These are phyloP conservation scores for Acrocera orbiculus DNA, from an alignment of 2,888 invertebrate species.

Conservation along the genomic window DNA sequence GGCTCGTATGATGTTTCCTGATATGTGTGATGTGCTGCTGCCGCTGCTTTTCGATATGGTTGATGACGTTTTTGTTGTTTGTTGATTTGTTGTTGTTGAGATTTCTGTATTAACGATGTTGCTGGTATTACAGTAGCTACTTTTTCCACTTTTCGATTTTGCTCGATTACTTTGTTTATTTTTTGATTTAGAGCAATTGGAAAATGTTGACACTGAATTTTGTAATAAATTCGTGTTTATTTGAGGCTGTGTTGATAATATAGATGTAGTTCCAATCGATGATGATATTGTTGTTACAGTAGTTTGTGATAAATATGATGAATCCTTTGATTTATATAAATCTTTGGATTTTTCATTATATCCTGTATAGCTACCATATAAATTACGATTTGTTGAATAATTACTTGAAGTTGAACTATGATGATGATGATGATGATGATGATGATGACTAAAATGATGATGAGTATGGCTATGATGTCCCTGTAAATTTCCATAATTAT, in stretches of 20 bases:
- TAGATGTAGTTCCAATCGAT: not conserved
- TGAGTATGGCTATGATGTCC: conserved; percentile 10
- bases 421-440: not conserved
- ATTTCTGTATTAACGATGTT: not conserved
- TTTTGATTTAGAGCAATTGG: conserved; percentile 6
- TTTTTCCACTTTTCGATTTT: conserved; percentile 11
- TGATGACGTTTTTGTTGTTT: not conserved
- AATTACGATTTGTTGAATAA: not conserved
- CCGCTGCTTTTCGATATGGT: not conserved
- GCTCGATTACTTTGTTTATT: conserved; percentile 8
- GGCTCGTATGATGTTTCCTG: no score
- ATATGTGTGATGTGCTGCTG: conserved; percentile 12
- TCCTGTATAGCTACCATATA: not conserved
- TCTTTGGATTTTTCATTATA: not conserved
- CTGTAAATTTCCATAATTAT: conserved; percentile 3
- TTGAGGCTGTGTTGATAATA: not conserved
- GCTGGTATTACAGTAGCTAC: conserved; percentile 2
- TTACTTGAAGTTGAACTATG: not conserved
- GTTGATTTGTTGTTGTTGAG: not conserved
- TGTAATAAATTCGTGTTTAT: not conserved
- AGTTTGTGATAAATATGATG: not conserved
- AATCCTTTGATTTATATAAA: not conserved
- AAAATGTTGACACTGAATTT: not conserved
- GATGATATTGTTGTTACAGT: not conserved
- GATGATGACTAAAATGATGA: conserved; percentile 15